Percentiles rank a stretch among this genome's conserved stretches.
phyloP scores from a whole-genome alignment of 2,888 invertebrate genomes.

The Platycheirus rosarum region DNA sequence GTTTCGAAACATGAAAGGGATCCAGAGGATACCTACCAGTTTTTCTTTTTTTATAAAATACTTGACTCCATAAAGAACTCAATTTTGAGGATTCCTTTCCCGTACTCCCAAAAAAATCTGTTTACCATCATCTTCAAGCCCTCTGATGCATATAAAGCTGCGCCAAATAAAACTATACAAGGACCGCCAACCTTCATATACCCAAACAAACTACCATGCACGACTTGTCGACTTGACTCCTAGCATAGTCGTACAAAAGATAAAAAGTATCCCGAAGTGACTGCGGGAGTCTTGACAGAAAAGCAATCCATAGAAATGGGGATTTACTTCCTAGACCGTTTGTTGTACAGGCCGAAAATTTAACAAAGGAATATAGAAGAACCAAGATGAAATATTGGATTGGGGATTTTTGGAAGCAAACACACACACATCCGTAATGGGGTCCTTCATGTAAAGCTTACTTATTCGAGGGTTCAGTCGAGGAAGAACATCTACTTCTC shows the following conservation, averaged over 20 bases:
- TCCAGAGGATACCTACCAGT: too few species aligned
- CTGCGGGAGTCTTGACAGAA: slow-evolving; percentile 51
- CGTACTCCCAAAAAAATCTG: background rate
- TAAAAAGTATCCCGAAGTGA: slow-evolving; percentile 41
- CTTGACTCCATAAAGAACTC: too few species aligned
- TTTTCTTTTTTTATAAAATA: too few species aligned
- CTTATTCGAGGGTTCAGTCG: slow-evolving; percentile 38
- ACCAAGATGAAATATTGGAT: slow-evolving; percentile 25
- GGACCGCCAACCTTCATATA: background rate
- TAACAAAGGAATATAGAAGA: slow-evolving; percentile 54
- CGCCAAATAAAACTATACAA: background rate
- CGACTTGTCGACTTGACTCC: slow-evolving; percentile 44
- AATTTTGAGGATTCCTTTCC: background rate
- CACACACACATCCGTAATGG: background rate
- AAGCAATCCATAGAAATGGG: slow-evolving; percentile 30
- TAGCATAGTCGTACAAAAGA: slow-evolving; percentile 6
- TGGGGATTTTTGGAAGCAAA: slow-evolving; percentile 37
- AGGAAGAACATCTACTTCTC: slow-evolving; percentile 58
- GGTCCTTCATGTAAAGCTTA: slow-evolving; percentile 15
- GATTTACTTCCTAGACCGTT: slow-evolving; percentile 62
- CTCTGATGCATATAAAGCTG: background rate
- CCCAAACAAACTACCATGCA: slow-evolving; percentile 24
- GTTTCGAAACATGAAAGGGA: too few species aligned
- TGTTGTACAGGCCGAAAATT: slow-evolving; percentile 59
- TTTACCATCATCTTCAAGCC: background rate